Base-by-base conservation (phyloP, 2,888 invertebrate species). In the Lithophane leautieri region DNA sequence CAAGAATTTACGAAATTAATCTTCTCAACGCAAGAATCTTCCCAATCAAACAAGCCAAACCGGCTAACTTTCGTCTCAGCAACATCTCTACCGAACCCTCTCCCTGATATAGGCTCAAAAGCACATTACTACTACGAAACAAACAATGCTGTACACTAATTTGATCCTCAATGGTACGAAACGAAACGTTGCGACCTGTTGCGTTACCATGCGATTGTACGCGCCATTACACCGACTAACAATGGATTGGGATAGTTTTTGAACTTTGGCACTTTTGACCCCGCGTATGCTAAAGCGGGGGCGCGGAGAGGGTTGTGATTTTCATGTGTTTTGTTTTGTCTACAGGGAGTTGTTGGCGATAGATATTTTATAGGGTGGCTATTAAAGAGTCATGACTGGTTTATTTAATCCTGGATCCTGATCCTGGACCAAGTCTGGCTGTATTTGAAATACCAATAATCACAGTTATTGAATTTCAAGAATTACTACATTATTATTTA, bases 111-210 rank as follows among this genome's bases (percentile, higher is more conserved):
- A 28, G 54, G 14, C 52, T 56, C 81, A 72, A 77, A 68, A 67
- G 66, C 56, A 66, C 60, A 68, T 65, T 63, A 54, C 63, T 63
- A 54, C 63, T 50, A 62, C 77, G 50, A 61, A 72, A 67, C 73
- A 81, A 81, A 81, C 81, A 78, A 71, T 61, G 69, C 70, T 68
- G 78, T 65, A 70, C 74, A 86, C 77, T 86, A 84, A 86, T 86
- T 85, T 73, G 65, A 58, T 76, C 80, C 73, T 76, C 83, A 83
- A 81, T 66, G 52, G 68, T 52, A 81, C 63, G 70, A 60, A 86
- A 50, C 63, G 78, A 34, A 66, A 82, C 70, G 72, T 12, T 60
- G 54, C 14, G 70, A 83, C 86, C 86, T 86, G 86, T 86, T 86
- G 86, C 86, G 73, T 68, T 74, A 56, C 66, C 25, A 58, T 73